Evolutionary conservation across 2,888 invertebrate species (phyloP), one percentile per base, ranked within the genome.

Genomic region (Lasioglossum villosulum): DNA sequence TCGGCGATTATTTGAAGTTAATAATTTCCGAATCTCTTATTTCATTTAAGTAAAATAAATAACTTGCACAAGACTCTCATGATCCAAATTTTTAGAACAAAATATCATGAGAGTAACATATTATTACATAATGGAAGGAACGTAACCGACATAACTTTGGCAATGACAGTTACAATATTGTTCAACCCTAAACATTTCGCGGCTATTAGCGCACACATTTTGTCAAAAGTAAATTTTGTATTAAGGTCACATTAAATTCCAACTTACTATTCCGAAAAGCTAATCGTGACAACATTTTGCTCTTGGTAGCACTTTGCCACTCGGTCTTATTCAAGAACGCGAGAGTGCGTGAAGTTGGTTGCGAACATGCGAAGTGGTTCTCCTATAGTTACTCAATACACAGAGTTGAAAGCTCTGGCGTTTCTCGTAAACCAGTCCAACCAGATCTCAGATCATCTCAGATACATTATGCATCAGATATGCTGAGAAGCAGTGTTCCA

Each of bases 201-300:
- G 68, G 37, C 52, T 56, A 37, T 45, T 66, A n/a, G 3, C 37
- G 6, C 19, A 75, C 59, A 14, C 19, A 71, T 48, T 63, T 48
- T 71, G 8, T 82, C 8, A 37, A 80, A 42, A 39, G 39, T 52
- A 39, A 48, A 75, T 68, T 37, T 66, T 0, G 0, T 45, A 30
- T 74, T 82, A 39, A 27, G 34, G 48, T 8, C 63, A 75, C 8
- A 48, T 30, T n/a, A 30, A 80, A 80, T 84, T 86, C 39, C 45
- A 79, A 75, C 89, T 93, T 93, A 94, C 94, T 92, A 90, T 93
- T 92, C 56, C 91, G 92, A 72, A 93, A 86, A 86, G 92, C 93
- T 84, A 94, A 89, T 91, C 94, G 92, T 77, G 94, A 94, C 84
- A 94, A 90, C 94, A 94, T 94, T 86, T 90, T 93, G 74, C 1